Evolutionary conservation across 1,140 invertebrate species (phyloP).

Genomic region (Neodiprion fabricii): DNA sequence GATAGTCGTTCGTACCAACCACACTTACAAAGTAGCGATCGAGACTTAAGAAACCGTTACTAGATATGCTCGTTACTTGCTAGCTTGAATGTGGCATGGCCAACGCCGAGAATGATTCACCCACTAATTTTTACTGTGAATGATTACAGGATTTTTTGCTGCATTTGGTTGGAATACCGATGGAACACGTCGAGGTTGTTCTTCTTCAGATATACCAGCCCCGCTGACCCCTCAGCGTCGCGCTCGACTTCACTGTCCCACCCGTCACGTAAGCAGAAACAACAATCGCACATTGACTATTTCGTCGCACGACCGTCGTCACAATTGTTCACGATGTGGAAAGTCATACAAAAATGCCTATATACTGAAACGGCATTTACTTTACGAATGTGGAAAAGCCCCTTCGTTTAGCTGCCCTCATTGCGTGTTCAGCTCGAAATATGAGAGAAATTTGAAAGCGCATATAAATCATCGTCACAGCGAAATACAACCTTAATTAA

Average conservation of each 20-base stretch:
- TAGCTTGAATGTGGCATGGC: conserved; percentile 59
- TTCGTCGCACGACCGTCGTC: conserved; percentile 51
- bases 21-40: too few species aligned
- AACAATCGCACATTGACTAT: conserved; percentile 46
- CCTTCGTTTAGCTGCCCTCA: conserved; percentile 64
- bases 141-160: conserved; percentile 54
- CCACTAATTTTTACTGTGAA: neutral
- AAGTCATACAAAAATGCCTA: conserved; percentile 62
- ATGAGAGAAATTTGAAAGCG: conserved; percentile 59
- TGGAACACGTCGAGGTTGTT: conserved; percentile 17
- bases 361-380: conserved; percentile 59
- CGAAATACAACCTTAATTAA: conserved; percentile 32
- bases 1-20: too few species aligned
- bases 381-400: conserved; percentile 63
- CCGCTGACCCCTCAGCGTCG: conserved; percentile 53
- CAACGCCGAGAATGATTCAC: conserved; percentile 34
- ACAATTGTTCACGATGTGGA: conserved; percentile 58
- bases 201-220: conserved; percentile 40
- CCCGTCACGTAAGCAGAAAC: conserved; percentile 43
- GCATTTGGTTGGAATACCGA: conserved; percentile 51
- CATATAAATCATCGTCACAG: conserved; percentile 60
- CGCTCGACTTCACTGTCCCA: conserved; percentile 49
- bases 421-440: conserved; percentile 62
- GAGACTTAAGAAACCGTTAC: neutral
- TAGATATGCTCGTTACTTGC: conserved; percentile 55